Base-by-base conservation (phyloP, 2,888 invertebrate species). In the Leucophenga montana region DNA sequence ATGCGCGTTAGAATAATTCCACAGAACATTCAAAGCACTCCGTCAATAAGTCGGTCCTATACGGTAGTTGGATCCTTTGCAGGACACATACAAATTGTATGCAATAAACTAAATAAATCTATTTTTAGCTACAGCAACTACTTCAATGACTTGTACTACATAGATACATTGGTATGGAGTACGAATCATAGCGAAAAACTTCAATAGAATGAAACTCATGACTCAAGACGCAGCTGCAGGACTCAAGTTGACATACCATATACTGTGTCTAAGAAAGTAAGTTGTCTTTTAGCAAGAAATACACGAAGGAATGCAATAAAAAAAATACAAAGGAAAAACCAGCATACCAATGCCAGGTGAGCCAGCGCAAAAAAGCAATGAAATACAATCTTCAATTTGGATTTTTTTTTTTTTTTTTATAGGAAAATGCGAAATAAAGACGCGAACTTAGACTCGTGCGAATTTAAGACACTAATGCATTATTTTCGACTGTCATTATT, bases 71-170 rank as follows among this genome's bases (percentile, higher is more conserved):
- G 11, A 39, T 8, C 3, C 39, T 39, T 39, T 39, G 39, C 39
- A 5, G 39, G 27, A 56, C 56, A 56, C 56, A 13, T 27, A 56
- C 56, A 56, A 27, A 56, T 56, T 56, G 27, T 22, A 56, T 27
- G 56, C 56, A 56, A 56, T 27, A 18, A 56, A 56, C 22, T 20
- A 27, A 14, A 56, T 56, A 56, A 56, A 56, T 56, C 56, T 27
- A 56, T 56, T 56, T 20, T 56, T 2, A 22, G 18, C 27, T 27
- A 11, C 9, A 56, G 31, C 14, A 56, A 22, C 27, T 22, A 22
- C 27, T 39, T 3, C 39, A 39, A 39, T 11, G 39, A 39, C 5
- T 39, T 8, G 39, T 11, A 8, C 3, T 39, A 39, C 39, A 39
- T 39, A 39, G 9, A 39, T 11, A 39, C 5, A 39, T 27, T 27